These are phyloP conservation scores for Coenonympha glycerion DNA, from an alignment of 2,888 invertebrate genomes.

Conservation along the genomic window DNA sequence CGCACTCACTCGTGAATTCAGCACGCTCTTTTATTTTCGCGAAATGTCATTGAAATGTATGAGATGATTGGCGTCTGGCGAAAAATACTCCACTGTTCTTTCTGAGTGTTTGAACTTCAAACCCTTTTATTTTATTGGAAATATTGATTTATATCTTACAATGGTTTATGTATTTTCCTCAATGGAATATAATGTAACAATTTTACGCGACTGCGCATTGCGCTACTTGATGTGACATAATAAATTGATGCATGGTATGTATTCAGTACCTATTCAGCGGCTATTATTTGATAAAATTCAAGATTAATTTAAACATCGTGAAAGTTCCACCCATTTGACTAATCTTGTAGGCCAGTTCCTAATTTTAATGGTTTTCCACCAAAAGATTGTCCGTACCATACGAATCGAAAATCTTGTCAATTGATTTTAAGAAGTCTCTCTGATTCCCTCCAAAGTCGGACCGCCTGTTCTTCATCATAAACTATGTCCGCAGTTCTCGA, in stretches of 20 bases:
- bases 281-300: no score
- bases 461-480: constrained; percentile 56
- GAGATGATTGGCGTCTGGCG: constrained; percentile 45
- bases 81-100: constrained; percentile 27
- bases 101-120: neutral
- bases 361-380: no score
- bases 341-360: no score
- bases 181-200: no score
- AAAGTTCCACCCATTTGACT: no score
- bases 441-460: constrained; percentile 36
- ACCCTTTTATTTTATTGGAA: neutral
- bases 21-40: constrained; percentile 45
- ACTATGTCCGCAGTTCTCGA: constrained; percentile 46
- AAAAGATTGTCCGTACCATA: no score
- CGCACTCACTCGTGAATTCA: constrained; percentile 31
- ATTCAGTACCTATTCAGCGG: no score
- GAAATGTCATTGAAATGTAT: constrained; percentile 49
- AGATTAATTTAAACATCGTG: no score
- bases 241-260: no score
- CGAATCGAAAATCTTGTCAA: no score
- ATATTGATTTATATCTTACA: constrained; percentile 12
- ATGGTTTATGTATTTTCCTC: neutral
- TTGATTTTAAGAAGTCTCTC: constrained; percentile 22
- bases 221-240: no score
- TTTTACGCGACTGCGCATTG: no score